Base-by-base conservation (phyloP, 2,113 vertebrate genomes). In the Engraulis encrasicolus region DNA sequence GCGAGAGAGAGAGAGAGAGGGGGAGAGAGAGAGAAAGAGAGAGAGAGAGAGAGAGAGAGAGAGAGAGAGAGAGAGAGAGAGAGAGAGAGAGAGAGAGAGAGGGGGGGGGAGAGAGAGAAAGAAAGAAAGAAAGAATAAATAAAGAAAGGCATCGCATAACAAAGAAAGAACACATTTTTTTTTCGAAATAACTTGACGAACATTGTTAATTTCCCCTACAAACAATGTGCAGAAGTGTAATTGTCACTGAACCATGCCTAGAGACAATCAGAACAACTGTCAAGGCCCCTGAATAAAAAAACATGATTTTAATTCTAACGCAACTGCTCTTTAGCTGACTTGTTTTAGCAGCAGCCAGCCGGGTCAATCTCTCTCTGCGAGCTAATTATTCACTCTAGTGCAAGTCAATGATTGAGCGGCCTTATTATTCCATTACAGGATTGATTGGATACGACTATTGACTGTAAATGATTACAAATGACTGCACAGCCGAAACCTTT, bases 1-100 rank as follows among this genome's bases (percentile, higher is more conserved):
- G 85, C 78, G 50, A 78, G 80, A 61, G 83, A 52, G 78, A 80
- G 81, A 15, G 20, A 66, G 7, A 81, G 82, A 34, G 20, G 34
- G 17, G 17, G 48, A 40, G n/a, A 80, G 12, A 11, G 49, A 78
- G 58, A 20, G 27, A n/a, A 45, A 66, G 77, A 37, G 31, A 77
- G 84, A 34, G 19, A 66, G 54, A 31, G 37, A 38, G 66, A 66
- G 78, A 50, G 6, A 83, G 80, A 82, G 78, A 78, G 78, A 38
- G 48, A 52, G 37, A 61, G 17, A 5, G 27, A 74, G 18, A 6
- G 27, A 34, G 34, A 14, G 20, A 36, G 6, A 36, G 82, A 48
- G 50, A 5, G 27, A 74, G 18, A 6, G 27, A 34, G 34, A 14
- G 20, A 36, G 6, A 5, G 27, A 74, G 18, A 6, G 27, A 34